Conservation (phyloP, 1,140 invertebrate genomes). For the Lepidotrigona ventralis region DNA sequence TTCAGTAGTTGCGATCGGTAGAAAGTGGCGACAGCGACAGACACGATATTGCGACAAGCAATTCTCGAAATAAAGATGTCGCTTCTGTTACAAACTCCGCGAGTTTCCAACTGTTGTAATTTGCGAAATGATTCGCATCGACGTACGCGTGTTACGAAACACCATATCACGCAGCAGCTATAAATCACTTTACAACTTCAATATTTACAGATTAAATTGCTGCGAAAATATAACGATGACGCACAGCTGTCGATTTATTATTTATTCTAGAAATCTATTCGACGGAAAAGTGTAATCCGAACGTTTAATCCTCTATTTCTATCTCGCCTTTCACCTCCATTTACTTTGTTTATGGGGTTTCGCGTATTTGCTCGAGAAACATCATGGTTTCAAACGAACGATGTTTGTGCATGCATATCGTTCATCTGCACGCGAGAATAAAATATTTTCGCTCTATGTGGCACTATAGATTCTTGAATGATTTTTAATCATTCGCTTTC, state of each 20-base stretch:
- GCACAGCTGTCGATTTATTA: neutral
- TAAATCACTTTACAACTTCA: neutral
- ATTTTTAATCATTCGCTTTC: no score
- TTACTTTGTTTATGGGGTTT: neutral
- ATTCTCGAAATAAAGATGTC: constrained; percentile 2
- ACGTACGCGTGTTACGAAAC: neutral
- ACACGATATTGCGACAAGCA: neutral
- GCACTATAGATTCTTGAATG: no score
- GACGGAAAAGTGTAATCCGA: neutral
- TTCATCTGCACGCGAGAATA: no score
- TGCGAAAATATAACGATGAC: neutral
- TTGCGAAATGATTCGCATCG: neutral
- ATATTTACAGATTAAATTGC: neutral
- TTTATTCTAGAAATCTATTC: neutral
- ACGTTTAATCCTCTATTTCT: neutral
- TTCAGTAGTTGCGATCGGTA: no score
- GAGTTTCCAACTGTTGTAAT: neutral
- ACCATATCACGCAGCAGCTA: neutral
- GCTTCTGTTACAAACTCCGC: neutral
- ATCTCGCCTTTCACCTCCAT: neutral
- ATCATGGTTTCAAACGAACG: neutral
- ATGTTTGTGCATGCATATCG: neutral
- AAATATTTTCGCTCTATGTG: no score
- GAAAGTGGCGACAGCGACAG: no score
- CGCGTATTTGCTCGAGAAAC: neutral